These are phyloP conservation scores for Mechanitis mazaeus DNA, from an alignment of 2,888 invertebrate species.

Conservation along the genomic window DNA sequence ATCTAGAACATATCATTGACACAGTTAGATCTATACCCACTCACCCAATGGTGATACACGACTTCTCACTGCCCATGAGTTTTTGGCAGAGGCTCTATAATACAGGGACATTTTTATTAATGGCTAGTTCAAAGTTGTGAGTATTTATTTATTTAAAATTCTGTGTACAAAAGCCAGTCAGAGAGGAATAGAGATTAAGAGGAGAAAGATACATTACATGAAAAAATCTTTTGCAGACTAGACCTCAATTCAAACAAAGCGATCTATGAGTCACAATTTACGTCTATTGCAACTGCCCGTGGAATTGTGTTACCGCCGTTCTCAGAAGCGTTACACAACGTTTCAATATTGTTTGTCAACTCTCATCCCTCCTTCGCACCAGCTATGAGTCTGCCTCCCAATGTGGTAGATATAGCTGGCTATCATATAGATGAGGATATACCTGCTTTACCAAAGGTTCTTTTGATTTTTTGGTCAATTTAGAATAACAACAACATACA, in stretches of 20 bases:
- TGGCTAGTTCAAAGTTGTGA: conserved; percentile 9
- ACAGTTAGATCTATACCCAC: conserved; percentile 41
- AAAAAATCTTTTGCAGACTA: conserved; percentile 1
- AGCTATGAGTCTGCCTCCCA: conserved; percentile 43
- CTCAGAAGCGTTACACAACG: conserved; percentile 36
- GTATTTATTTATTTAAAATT: neutral
- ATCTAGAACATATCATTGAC: conserved; percentile 45
- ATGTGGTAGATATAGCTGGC: conserved; percentile 50
- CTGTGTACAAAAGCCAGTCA: neutral
- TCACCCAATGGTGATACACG: conserved; percentile 40
- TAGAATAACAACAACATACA: neutral
- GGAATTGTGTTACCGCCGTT: conserved; percentile 41
- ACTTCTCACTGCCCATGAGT: conserved; percentile 43
- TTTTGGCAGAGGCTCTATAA: conserved; percentile 42
- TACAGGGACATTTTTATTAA: conserved; percentile 18
- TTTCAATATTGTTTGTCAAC: conserved; percentile 48
- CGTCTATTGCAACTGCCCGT: conserved; percentile 41
- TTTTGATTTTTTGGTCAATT: neutral
- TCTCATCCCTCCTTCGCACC: conserved; percentile 45
- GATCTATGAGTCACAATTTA: conserved; percentile 34
- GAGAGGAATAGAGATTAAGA: neutral
- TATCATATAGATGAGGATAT: conserved; percentile 47
- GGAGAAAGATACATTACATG: neutral
- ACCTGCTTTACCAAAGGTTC: conserved; percentile 48
- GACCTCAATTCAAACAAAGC: conserved; percentile 17